These are phyloP conservation scores for Reticulitermes lucifugus DNA, from an alignment of 2,888 invertebrate genomes.

Conservation along the genomic window DNA sequence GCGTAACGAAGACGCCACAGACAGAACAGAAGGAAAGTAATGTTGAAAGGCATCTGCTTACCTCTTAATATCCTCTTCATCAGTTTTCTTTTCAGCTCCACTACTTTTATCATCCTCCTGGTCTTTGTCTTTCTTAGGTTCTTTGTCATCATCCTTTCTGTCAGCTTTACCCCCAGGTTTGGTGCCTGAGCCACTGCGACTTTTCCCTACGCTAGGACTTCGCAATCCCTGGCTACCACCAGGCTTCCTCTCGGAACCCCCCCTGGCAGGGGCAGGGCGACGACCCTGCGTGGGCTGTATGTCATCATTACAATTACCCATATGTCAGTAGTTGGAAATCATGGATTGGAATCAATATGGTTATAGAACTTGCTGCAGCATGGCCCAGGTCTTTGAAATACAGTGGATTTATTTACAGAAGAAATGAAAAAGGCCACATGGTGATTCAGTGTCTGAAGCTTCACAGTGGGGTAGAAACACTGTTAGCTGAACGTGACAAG, in stretches of 20 bases:
- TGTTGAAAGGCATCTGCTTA: slow-evolving; percentile 45
- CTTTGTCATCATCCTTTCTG: slow-evolving; percentile 45
- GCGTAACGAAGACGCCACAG: slow-evolving; percentile 41
- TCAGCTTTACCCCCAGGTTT: slow-evolving; percentile 43
- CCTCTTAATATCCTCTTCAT: slow-evolving; percentile 47
- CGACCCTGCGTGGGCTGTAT: slow-evolving; percentile 44
- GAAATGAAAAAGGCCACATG: neutral
- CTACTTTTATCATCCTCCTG: slow-evolving; percentile 41
- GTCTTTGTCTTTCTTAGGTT: slow-evolving; percentile 43
- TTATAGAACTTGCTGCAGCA: neutral
- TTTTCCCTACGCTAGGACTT: slow-evolving; percentile 48
- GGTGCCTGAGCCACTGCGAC: slow-evolving; percentile 35
- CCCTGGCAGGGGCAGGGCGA: slow-evolving; percentile 40
- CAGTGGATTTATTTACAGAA: neutral
- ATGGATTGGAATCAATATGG: neutral
- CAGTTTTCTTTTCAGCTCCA: slow-evolving; percentile 38
- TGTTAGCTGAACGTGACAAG: neutral
- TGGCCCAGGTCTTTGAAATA: neutral
- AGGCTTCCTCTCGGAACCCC: slow-evolving; percentile 43
- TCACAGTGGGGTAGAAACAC: neutral
- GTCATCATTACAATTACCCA: slow-evolving; percentile 28
- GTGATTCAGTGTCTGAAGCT: neutral
- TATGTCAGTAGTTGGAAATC: slow-evolving; percentile 1
- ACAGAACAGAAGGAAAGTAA: slow-evolving; percentile 32
- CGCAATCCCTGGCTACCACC: slow-evolving; percentile 46